Base-by-base conservation (phyloP, 2,797 vertebrate genomes). In the Pteropus rufus region DNA sequence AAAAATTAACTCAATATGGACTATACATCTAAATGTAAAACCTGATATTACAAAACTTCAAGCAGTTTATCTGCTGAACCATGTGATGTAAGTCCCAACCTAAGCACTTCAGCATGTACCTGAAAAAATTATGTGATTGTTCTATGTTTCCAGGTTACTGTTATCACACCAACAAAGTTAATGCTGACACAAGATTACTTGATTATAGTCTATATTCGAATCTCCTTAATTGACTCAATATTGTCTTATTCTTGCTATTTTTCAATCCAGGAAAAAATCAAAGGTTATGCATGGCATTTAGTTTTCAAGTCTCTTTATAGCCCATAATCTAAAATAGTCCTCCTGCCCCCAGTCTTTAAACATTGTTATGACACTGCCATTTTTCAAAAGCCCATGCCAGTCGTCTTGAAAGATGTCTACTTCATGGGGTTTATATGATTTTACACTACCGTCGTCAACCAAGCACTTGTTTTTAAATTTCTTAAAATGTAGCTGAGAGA, bases 1-100 rank as follows among this genome's bases (percentile, higher is more conserved):
- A 76, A 92, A 93, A 92, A 72, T 91, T 76, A 81, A 56, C 34
- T 89, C 91, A 91, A 26, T 64, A 52, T 70, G 34, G 56, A 83
- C 72, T 69, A 69, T 26, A 75, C 3, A 49, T 12, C 56, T 52
- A 84, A 76, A 76, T 54, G 29, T 64, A 81, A 93, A 95, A 75
- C n/a, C 10, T 93, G 76, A 67, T 83, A 73, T 81, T 60, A 19
- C 29, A 73, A 94, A 92, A 77, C 23, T 56, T 77, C 34, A 92
- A 82, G 72, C 83, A 70, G 7, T 62, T 67, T 82, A 29, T 87
- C 82, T 85, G 39, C 49, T 67, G 31, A 93, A 52, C 31, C 10
- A 81, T n/a, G 29, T 70, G 87, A 67, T 56, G 52, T 56, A 49
- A 94, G 16, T 70, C 81, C 89, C 39, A 81, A 64, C 29, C 39